Base-by-base conservation (phyloP, 2,888 invertebrate species). In the Sarcophaga variegata region DNA sequence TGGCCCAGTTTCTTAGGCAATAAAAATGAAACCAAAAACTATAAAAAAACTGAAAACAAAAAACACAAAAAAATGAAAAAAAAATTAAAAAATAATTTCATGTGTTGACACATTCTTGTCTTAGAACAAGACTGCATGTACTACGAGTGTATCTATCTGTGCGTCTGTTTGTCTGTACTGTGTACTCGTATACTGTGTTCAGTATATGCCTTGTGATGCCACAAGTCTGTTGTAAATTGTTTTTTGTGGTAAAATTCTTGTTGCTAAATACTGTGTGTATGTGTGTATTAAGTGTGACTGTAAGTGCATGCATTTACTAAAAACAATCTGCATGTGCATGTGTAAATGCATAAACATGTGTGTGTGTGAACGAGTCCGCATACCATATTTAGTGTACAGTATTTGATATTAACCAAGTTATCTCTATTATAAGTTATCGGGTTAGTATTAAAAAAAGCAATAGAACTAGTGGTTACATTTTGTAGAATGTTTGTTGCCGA, bases 391-490 rank as follows among this genome's bases (percentile, higher is more conserved):
- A 54, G 59, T 74, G 45, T 76, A 75, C 37, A 83, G 70, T 76
- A 62, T 80, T 80, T 62, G 22, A 25, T 70, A 75, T 76, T 76
- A 80, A 84, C 79, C 79, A 80, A 75, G 79, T 80, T 80, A 64
- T 76, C 80, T 79, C 20, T 54, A 70, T 60, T 54, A 80, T 66
- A 71, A 80, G 76, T 76, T 80, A 80, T 71, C 75, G 71, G 70
- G 76, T 74, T 78, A 74, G 74, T 78, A 47, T 11, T 49, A 17
- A 49, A 54, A 14, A 54, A 54, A 54, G 17, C 54, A 54, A 54
- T 54, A 17, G 14, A 22, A 64, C 64, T 25, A 3, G 64, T 64
- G 25, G 25, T 4, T 25, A 4, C 12, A 25, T 25, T 64, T 37
- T 37, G 8, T 37, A 37, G 8, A 37, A 37, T 37, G 2, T 37